phyloP scores from a whole-genome alignment of 2,797 vertebrate genomes.

The Pelochelys cantorii region DNA sequence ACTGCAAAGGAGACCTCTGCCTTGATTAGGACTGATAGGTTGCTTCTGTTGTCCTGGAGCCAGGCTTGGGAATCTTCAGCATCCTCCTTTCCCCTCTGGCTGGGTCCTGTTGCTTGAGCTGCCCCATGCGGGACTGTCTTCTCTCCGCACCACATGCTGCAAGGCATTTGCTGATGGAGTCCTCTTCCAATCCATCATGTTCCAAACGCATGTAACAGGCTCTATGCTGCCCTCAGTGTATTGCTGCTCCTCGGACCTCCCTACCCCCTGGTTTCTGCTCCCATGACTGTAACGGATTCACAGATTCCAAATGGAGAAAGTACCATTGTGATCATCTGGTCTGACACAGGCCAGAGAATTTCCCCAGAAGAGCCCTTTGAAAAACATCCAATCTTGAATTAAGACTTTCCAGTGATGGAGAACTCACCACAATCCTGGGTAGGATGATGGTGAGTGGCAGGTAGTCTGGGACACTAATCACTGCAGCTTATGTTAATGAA shows the following conservation, averaged over 20 bases:
- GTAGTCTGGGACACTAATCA: not conserved
- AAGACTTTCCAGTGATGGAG: not conserved
- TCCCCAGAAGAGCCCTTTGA: not conserved
- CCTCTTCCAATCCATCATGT: not conserved
- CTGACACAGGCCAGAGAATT: not conserved
- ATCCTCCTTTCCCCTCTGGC: not conserved
- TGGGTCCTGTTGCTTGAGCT: no score
- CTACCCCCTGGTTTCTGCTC: not conserved
- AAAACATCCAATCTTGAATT: not conserved
- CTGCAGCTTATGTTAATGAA: rapidly evolving
- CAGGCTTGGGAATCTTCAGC: not conserved
- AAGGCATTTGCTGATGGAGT: not conserved
- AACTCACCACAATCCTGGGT: not conserved
- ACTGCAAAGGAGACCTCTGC: not conserved
- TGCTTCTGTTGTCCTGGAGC: not conserved
- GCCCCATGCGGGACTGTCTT: no score
- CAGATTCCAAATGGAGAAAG: not conserved
- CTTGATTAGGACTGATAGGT: not conserved
- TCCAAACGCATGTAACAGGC: not conserved
- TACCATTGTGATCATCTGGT: no score
- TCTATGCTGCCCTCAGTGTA: not conserved
- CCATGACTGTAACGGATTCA: not conserved
- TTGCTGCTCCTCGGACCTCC: no score
- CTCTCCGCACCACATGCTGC: not conserved
- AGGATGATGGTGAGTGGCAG: not conserved